Evolutionary conservation across 2,113 vertebrate species (phyloP).

Genomic region (Cephalopterus ornatus): DNA sequence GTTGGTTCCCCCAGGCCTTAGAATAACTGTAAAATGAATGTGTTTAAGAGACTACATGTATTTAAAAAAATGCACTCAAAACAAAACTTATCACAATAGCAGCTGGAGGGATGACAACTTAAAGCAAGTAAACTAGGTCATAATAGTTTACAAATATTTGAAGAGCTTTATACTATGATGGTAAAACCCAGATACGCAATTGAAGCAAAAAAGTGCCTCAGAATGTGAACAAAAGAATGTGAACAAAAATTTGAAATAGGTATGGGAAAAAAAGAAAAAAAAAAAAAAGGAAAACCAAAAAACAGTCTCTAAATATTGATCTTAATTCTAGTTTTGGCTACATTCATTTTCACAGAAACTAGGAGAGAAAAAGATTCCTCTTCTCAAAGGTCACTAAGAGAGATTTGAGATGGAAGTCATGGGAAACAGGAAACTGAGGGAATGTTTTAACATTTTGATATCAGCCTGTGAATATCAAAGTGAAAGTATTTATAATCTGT

Average conservation of each 20-base stretch:
- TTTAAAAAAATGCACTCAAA: neutral
- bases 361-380: neutral
- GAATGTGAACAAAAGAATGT: neutral
- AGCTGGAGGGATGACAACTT: neutral
- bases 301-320: neutral
- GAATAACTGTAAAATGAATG: neutral
- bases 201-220: neutral
- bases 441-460: conserved; percentile 10
- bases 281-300: neutral
- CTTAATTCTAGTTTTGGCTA: neutral
- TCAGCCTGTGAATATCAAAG: conserved; percentile 39
- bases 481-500: conserved; percentile 29
- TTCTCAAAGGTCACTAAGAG: neutral
- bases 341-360: neutral
- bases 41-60: neutral
- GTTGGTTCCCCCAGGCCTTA: neutral
- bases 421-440: conserved; percentile 37
- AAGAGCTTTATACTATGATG: neutral
- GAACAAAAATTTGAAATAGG: neutral
- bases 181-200: neutral
- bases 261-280: neutral
- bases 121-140: neutral
- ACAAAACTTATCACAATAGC: neutral
- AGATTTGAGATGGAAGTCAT: conserved; percentile 13
- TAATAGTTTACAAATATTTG: neutral